Percentiles rank a stretch among this genome's conserved stretches.
Conservation (phyloP, 2,888 invertebrate genomes). For the Coecobrya sp. region DNA sequence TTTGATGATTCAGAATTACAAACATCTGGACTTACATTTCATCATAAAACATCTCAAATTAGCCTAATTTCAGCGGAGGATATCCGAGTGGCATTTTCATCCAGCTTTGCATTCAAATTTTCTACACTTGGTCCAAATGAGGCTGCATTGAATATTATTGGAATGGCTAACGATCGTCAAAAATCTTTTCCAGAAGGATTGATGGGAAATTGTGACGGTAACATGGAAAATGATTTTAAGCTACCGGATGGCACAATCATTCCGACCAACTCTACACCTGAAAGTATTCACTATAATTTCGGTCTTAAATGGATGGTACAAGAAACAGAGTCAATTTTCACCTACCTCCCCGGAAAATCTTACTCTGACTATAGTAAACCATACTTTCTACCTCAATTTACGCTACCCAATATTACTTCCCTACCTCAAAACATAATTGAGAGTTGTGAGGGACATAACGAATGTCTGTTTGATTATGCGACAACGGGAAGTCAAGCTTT, state of each 20-base stretch:
- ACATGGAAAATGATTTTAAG: constrained; percentile 59
- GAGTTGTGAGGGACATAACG: constrained; percentile 1
- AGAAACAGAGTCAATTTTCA: constrained; percentile 60
- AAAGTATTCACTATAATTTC: constrained; percentile 70
- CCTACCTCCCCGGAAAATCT: constrained; percentile 56
- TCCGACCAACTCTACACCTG: constrained; percentile 32
- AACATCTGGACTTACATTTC: background rate
- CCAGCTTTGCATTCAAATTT: constrained; percentile 63
- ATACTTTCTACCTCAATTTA: constrained; percentile 37
- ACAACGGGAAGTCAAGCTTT: constrained; percentile 60
- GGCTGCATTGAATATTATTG: constrained; percentile 54
- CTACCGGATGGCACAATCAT: constrained; percentile 22
- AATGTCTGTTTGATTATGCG: constrained; percentile 69
- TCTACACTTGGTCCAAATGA: constrained; percentile 14
- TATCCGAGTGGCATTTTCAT: constrained; percentile 42
- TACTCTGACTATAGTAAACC: constrained; percentile 38
- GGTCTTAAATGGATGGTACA: constrained; percentile 66
- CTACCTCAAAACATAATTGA: constrained; percentile 5
- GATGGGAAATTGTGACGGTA: constrained; percentile 67
- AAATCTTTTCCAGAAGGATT: constrained; percentile 24
- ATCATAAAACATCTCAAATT: constrained; percentile 18
- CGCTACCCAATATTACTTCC: background rate
- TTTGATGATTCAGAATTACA: background rate
- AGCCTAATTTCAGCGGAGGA: background rate
- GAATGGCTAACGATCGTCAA: background rate